Base-by-base conservation (phyloP, 2,888 invertebrate species). In the Pammene fasciana region DNA sequence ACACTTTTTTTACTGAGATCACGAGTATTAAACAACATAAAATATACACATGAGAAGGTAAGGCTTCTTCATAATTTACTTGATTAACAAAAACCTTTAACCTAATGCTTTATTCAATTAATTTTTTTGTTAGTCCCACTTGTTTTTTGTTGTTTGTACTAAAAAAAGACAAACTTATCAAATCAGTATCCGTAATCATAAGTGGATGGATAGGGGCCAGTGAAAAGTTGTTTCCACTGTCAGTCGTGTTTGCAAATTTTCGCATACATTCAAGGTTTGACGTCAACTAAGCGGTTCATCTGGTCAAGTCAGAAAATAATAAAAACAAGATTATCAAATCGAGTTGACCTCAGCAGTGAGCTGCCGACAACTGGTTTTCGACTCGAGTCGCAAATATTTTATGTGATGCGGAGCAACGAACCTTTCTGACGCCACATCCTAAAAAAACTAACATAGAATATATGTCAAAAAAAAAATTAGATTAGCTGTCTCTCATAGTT, bases 361-460 rank as follows among this genome's bases (percentile, higher is more conserved):
- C 43, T 9, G 54, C 60, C 52, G n/a, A 13, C 57, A 65, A 70
- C 70, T 54, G 70, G 70, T 70, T 70, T 38, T 59, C 16, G 26
- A 11, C 16, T 56, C 5, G 46, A 57, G 36, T 65, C 59, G 65
- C 65, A 65, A 62, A 62, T 65, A 55, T 60, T 65, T 59, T 38
- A 43, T 62, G 45, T 34, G 16, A 65, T 54, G 9, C 59, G 34
- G 70, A 70, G 65, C 70, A 70, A 70, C 59, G 70, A 65, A 70
- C 70, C 55, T 48, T n/a, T 60, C 46, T 59, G 54, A 60, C 65
- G 65, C 65, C 54, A 70, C 38, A 34, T 54, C 11, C 11, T 11
- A 52, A n/a, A n/a, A n/a, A n/a, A n/a, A n/a, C n/a, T n/a, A n/a
- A 26, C 26, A 26, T 4, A 4, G 26, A 3, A 4, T 26, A 26